Conservation (phyloP, 2,797 vertebrate species). For the Australoheros facetus region DNA sequence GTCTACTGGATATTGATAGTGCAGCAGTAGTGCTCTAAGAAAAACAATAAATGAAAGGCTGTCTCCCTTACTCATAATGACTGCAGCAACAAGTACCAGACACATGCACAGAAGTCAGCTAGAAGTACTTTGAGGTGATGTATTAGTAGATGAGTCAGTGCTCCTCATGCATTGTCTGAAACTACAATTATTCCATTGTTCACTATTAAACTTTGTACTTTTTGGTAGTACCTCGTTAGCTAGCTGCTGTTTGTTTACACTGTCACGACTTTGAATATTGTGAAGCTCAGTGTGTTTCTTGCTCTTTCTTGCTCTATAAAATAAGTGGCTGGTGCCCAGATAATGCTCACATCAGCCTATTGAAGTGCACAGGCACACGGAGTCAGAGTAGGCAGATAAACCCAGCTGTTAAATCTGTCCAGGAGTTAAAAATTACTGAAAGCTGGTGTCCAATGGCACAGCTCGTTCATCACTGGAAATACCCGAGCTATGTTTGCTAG, state of each 20-base stretch:
- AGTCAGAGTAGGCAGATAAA: slow-evolving; percentile 55
- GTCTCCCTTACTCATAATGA: slow-evolving; percentile 62
- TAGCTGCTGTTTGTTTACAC: slow-evolving; percentile 71
- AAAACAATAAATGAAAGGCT: slow-evolving; percentile 68
- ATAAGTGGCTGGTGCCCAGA: slow-evolving; percentile 63
- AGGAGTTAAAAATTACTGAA: slow-evolving; percentile 78
- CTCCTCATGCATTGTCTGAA: slow-evolving; percentile 53
- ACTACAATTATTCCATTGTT: slow-evolving; percentile 69
- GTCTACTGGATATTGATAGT: slow-evolving; percentile 54
- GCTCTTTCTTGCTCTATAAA: slow-evolving; percentile 64
- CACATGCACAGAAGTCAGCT: slow-evolving; percentile 57
- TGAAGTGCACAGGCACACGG: slow-evolving; percentile 56
- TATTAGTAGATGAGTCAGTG: slow-evolving; percentile 68
- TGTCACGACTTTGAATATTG: slow-evolving; percentile 56
- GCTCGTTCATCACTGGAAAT: slow-evolving; percentile 71
- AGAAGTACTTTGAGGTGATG: slow-evolving; percentile 42
- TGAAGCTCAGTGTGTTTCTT: slow-evolving; percentile 72
- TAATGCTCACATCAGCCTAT: slow-evolving; percentile 62
- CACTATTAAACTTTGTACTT: slow-evolving; percentile 74
- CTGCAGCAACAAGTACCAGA: slow-evolving; percentile 64
- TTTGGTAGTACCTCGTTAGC: slow-evolving; percentile 36
- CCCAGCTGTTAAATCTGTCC: slow-evolving; percentile 79
- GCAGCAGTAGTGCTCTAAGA: slow-evolving; percentile 33
- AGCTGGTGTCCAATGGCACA: slow-evolving; percentile 68
- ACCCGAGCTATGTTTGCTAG: slow-evolving; percentile 48